Evolutionary conservation across 2,888 invertebrate species (phyloP).

Genomic region (Acrobeloides nanus): DNA sequence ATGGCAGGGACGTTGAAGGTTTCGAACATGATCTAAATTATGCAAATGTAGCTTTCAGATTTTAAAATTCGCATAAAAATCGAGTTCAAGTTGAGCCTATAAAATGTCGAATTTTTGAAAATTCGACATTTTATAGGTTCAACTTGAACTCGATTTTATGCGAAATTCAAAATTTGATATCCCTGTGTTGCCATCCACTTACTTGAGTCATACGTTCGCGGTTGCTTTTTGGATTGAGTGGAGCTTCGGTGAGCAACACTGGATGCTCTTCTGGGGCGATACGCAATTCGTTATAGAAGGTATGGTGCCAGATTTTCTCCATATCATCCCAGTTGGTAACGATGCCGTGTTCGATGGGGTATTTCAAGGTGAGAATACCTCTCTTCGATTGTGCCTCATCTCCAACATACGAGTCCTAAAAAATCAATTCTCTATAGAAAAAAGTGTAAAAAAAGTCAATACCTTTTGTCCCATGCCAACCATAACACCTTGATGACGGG

Average conservation of each 20-base stretch:
- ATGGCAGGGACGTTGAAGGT: constrained; percentile 64
- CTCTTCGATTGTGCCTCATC: constrained; percentile 63
- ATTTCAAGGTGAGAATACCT: constrained; percentile 68
- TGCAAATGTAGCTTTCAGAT: too few species aligned
- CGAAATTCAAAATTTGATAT: too few species aligned
- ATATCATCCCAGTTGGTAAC: constrained; percentile 89
- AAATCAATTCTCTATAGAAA: too few species aligned
- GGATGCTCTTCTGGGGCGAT: constrained; percentile 68
- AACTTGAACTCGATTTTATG: too few species aligned
- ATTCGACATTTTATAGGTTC: too few species aligned
- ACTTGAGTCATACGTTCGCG: constrained; percentile 67
- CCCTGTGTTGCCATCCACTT: too few species aligned
- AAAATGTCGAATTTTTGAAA: too few species aligned
- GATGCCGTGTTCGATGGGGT: constrained; percentile 91
- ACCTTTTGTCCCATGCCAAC: constrained; percentile 22
- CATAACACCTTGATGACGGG: constrained; percentile 22
- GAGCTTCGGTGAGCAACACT: constrained; percentile 81
- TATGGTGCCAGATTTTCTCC: constrained; percentile 16
- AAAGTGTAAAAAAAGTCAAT: too few species aligned
- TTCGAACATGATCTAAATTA: constrained; percentile 76
- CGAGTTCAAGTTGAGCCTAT: too few species aligned
- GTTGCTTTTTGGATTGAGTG: constrained; percentile 86
- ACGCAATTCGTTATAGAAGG: constrained; percentile 20
- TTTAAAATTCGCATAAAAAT: too few species aligned
- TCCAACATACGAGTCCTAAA: too few species aligned